Evolutionary conservation across 2,113 vertebrate species (phyloP).

Genomic region (Gymnorhina tibicen): DNA sequence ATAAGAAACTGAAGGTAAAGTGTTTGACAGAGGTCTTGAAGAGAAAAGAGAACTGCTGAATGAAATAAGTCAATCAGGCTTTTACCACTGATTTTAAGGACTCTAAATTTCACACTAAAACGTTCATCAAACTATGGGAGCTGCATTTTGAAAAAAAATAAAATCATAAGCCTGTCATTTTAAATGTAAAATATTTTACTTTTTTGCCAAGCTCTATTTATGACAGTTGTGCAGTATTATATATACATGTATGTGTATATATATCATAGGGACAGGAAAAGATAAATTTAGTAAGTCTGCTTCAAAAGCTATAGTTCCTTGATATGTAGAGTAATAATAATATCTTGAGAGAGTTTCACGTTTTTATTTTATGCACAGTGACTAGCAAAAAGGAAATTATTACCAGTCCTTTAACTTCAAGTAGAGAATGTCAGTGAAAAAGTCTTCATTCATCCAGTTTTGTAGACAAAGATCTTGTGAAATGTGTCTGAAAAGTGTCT

Average conservation of each 20-base stretch:
- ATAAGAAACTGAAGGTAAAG: background rate
- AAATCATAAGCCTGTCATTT: background rate
- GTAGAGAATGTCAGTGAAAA: background rate
- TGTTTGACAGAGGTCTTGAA: background rate
- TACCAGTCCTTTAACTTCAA: background rate
- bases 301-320: background rate
- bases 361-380: background rate
- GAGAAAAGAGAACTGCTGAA: background rate
- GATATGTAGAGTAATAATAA: background rate
- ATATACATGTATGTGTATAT: too few relatives aligned
- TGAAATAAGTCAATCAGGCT: background rate
- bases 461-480: background rate
- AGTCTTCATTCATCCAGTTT: background rate
- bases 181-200: conserved; percentile 4
- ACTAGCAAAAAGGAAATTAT: background rate
- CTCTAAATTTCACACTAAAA: background rate
- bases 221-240: background rate
- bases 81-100: background rate
- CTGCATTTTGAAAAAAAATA: background rate
- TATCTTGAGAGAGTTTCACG: background rate
- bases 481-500: background rate
- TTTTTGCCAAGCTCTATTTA: background rate
- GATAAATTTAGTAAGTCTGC: background rate
- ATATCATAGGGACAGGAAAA: background rate
- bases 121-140: background rate